Evolutionary conservation across 1,140 invertebrate genomes (phyloP).

Genomic region (Zelostemma sp.): DNA sequence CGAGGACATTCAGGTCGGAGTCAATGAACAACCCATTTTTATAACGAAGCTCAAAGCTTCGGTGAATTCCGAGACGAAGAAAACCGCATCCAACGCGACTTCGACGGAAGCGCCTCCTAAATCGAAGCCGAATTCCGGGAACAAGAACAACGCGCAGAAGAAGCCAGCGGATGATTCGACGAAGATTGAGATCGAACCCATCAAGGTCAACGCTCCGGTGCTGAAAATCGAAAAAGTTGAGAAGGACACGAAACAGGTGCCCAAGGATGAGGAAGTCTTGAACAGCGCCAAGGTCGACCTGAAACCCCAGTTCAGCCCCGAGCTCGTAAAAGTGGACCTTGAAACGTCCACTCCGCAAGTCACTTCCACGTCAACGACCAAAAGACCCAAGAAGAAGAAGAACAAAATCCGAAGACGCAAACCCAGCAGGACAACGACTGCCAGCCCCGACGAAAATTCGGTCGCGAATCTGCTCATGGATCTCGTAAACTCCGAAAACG

Average conservation of each 20-base stretch:
- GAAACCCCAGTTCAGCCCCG: conserved; percentile 57
- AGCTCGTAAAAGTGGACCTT: conserved; percentile 50
- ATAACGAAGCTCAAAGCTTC: conserved; percentile 63
- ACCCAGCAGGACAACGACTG: conserved; percentile 59
- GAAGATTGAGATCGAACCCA: conserved; percentile 55
- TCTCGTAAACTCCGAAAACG: conserved; percentile 51
- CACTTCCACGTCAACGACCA: conserved; percentile 34
- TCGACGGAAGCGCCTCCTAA: conserved; percentile 37
- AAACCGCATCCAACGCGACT: conserved; percentile 20
- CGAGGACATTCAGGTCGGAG: conserved; percentile 41
- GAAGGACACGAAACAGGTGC: conserved; percentile 10
- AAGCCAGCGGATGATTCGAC: conserved; percentile 53
- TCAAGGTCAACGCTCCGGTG: conserved; percentile 57
- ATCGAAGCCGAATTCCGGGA: conserved; percentile 30
- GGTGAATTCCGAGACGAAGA: conserved; percentile 50
- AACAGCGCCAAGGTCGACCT: conserved; percentile 40
- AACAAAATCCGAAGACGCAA: conserved; percentile 73
- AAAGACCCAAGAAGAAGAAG: conserved; percentile 73
- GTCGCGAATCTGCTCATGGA: conserved; percentile 28
- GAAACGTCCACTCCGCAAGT: conserved; percentile 19
- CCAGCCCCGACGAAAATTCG: not conserved
- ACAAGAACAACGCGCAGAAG: conserved; percentile 55
- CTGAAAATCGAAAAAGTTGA: conserved; percentile 57
- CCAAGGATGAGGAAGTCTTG: conserved; percentile 3
- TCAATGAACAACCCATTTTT: conserved; percentile 57